Evolutionary conservation across 2,113 vertebrate genomes (phyloP), one percentile per base, ranked within the genome.

Genomic region (Piaya cayana): DNA sequence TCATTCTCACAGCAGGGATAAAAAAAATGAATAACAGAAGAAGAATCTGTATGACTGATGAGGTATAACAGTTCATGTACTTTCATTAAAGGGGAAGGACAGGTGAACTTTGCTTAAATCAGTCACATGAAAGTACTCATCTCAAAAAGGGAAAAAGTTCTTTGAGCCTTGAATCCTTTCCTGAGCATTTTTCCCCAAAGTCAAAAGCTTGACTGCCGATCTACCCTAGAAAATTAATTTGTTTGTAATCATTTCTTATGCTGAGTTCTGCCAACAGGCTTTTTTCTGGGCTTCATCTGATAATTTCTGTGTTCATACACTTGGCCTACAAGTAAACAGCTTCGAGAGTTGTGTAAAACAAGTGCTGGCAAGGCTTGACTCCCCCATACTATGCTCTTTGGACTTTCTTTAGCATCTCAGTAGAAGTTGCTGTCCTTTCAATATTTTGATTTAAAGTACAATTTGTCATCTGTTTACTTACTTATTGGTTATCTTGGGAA

Each of bases 1-100:
- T 59, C 76, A 68, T 93, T 95, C 88, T 76, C 88, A 79, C 47
- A 86, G 47, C 53, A 82, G 62, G 36, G 8, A 83, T 94, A 89
- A 94, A 92, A 94, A 92, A 49, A 84, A 60, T 63, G 25, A 88
- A 55, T 53, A 56, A 47, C 65, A 65, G 27, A 85, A 53, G 49
- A 45, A 29, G 76, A 79, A 82, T 62, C 58, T 37, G 12, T 64
- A 29, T 68, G 89, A 77, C 42, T 2, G 9, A 53, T 65, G 67
- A 92, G 42, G 25, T 91, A 39, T 80, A 93, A 65, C 12, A 53
- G 32, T n/a, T 91, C 82, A 90, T 1, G 5, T 69, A 17, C 42
- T 89, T 74, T 81, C 7, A 8, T 86, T 91, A 70, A 47, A 76
- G 34, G 45, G 13, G 53, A 53, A 91, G 37, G 55, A 87, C 34